Evolutionary conservation across 2,797 vertebrate species (phyloP).

Genomic region (Coranthus polyacanthus): DNA sequence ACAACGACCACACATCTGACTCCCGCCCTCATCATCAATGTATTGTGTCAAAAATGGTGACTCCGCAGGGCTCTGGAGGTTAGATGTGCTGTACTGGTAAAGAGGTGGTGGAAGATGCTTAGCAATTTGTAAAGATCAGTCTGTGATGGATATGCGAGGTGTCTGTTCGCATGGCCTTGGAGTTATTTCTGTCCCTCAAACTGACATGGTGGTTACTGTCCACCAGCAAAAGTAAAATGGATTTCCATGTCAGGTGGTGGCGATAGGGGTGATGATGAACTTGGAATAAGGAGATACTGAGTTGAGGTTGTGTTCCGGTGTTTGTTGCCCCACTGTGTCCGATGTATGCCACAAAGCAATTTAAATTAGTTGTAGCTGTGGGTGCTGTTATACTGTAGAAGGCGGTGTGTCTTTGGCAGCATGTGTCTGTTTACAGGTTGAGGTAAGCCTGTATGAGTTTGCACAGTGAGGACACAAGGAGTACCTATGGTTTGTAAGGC

Average conservation of each 20-base stretch:
- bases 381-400: conserved; percentile 71
- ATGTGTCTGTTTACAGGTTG: conserved; percentile 72
- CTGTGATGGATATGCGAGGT: conserved; percentile 77
- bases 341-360: conserved; percentile 72
- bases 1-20: conserved; percentile 66
- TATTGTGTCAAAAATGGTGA: conserved; percentile 72
- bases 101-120: conserved; percentile 65
- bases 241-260: conserved; percentile 72
- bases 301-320: conserved; percentile 81
- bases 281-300: conserved; percentile 72
- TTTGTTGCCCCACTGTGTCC: conserved; percentile 82
- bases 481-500: conserved; percentile 70
- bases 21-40: conserved; percentile 75
- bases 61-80: conserved; percentile 75
- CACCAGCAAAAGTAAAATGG: conserved; percentile 69
- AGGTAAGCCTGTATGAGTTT: conserved; percentile 72
- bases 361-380: conserved; percentile 68
- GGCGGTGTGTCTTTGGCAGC: conserved; percentile 45
- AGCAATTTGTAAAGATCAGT: conserved; percentile 67
- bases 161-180: conserved; percentile 71
- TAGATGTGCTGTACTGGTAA: conserved; percentile 77
- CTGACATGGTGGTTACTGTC: conserved; percentile 64
- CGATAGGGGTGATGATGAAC: conserved; percentile 71
- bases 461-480: conserved; percentile 83
- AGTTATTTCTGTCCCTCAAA: conserved; percentile 71